Conservation (phyloP, 2,797 vertebrate species). For the Typhlichthys eigenmanni region DNA sequence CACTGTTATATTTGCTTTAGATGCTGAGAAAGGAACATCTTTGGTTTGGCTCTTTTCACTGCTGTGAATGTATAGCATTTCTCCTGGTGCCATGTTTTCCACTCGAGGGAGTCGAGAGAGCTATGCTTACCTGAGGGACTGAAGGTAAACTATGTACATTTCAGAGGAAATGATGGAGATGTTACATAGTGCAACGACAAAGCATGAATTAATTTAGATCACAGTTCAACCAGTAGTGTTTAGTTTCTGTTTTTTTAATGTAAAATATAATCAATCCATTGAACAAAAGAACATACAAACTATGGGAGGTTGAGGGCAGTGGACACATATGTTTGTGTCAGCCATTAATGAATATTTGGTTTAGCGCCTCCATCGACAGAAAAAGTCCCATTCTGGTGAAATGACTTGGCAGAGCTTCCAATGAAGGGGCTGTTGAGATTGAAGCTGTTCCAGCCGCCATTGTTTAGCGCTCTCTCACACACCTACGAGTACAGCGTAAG, state of each 20-base stretch:
- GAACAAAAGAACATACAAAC: conserved; percentile 53
- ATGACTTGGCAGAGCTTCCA: conserved; percentile 69
- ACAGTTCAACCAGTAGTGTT: conserved; percentile 26
- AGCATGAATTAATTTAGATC: conserved; percentile 10
- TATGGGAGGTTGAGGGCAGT: conserved; percentile 43
- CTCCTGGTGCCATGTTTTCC: conserved; percentile 35
- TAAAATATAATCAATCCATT: conserved; percentile 58
- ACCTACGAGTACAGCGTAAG: conserved; percentile 74
- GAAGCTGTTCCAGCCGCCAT: conserved; percentile 67
- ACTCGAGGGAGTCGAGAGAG: conserved; percentile 47
- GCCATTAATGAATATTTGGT: conserved; percentile 67
- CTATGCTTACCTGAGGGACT: conserved; percentile 48
- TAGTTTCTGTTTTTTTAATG: conserved; percentile 44
- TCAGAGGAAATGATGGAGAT: conserved; percentile 42
- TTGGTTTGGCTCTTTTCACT: conserved; percentile 23
- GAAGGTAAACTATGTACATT: conserved; percentile 58
- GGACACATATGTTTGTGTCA: conserved; percentile 64
- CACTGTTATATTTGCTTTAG: conserved; percentile 36
- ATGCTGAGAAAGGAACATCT: conserved; percentile 11
- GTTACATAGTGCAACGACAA: conserved; percentile 38
- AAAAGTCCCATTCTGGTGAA: conserved; percentile 62
- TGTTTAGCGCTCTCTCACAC: conserved; percentile 73
- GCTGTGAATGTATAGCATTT: conserved; percentile 38
- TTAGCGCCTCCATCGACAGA: conserved; percentile 49
- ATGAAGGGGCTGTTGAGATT: conserved; percentile 76